Base-by-base conservation (phyloP, 1,140 invertebrate species). In the Triops longicaudatus region DNA sequence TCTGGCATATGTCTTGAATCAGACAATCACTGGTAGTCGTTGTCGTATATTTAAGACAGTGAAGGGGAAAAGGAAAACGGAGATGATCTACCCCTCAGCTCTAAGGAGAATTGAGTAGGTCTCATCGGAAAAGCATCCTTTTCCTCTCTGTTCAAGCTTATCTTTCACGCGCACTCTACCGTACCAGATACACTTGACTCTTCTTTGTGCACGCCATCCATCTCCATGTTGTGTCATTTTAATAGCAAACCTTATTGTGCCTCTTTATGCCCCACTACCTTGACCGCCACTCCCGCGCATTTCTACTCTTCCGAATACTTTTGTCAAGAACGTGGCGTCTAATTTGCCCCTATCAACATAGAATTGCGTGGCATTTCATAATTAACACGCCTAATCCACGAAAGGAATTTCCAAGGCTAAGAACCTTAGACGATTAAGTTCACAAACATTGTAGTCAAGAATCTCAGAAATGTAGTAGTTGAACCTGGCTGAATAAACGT, bases 101-200 rank as follows among this genome's bases (percentile, higher is more conserved):
- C 50, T 17, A 14, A 63, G 50, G 50, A 63, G 50, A 63, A 63
- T 63, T 63, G 50, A 63, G 50, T 63, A 22, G 50, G 50, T 63
- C 50, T 63, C 50, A 6, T 63, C 50, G 50, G 50, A 0, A 63
- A 63, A 63, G 50, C n/a, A 63, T 63, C 50, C 50, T n/a, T 63
- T 63, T 22, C 50, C 50, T 63, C 50, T 63, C 50, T 22, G 50
- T 63, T 63, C 14, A 37, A 63, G 50, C 50, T 63, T 63, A 63
- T 63, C 50, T 63, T 63, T n/a, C 50, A 63, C 50, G 50, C n/a
- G 50, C 50, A 63, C 50, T 63, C 50, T 63, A 63, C 17, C 50
- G 50, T 63, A 63, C 50, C 50, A 63, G 50, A 63, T 63, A 63
- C 50, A 63, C 50, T 63, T 63, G 50, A 63, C 50, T 63, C n/a